A percentile compares a stretch with the other conserved stretches of the same genome.
These are phyloP conservation scores for Pangasius krempfi DNA, from an alignment of 2,797 vertebrate genomes.

Conservation along the genomic window DNA sequence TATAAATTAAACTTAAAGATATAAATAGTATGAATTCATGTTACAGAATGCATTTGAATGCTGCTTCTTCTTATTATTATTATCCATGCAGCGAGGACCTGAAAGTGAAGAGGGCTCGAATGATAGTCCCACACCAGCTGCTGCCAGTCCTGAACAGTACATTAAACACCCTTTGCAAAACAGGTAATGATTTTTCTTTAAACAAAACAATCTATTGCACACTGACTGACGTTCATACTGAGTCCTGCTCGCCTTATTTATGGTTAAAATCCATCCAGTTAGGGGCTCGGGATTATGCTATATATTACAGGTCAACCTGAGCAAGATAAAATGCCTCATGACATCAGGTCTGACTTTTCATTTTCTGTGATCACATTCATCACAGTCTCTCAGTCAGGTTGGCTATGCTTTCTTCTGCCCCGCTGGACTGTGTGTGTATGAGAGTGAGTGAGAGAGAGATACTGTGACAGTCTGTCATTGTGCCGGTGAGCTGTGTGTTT, in stretches of 20 bases:
- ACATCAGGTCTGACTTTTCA: not conserved
- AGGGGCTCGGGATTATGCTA: no score
- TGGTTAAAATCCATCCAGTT: not conserved
- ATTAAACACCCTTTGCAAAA: conserved; percentile 84
- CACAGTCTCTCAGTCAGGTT: not conserved
- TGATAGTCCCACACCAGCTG: conserved; percentile 65
- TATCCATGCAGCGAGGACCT: conserved; percentile 70
- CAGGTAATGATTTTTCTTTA: conserved; percentile 66
- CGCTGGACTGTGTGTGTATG: not conserved
- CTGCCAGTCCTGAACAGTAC: conserved; percentile 76
- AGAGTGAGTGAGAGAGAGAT: not conserved
- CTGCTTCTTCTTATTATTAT: not conserved
- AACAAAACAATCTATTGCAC: not conserved
- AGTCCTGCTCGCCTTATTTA: not conserved
- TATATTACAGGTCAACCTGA: not conserved
- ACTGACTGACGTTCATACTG: no score
- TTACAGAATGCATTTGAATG: not conserved
- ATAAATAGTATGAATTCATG: not conserved
- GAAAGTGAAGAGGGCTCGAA: conserved; percentile 74
- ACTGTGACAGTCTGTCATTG: not conserved
- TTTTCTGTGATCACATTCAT: not conserved
- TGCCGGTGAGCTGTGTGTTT: conserved; percentile 61
- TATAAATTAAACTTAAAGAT: not conserved
- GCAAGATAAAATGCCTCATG: not conserved
- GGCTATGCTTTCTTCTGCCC: not conserved